These are phyloP conservation scores for Muscicapa comitata DNA, from an alignment of 2,797 vertebrate species.

Conservation along the genomic window DNA sequence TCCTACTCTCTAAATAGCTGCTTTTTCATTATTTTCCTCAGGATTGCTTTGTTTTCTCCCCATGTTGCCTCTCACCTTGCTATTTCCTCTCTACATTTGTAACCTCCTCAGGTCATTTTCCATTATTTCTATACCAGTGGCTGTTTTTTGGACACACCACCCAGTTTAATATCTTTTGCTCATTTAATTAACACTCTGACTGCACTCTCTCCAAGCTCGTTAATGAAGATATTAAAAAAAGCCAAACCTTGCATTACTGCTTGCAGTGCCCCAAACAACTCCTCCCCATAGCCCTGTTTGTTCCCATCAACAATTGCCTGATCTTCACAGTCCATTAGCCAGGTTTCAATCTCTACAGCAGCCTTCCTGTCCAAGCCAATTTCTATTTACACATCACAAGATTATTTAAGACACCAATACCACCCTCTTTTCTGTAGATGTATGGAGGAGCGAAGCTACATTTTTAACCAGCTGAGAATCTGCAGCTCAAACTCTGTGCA, in stretches of 20 bases:
- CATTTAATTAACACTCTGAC: conserved; percentile 35
- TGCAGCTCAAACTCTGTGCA: neutral
- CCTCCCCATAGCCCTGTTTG: neutral
- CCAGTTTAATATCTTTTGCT: conserved; percentile 22
- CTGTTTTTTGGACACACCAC: conserved; percentile 19
- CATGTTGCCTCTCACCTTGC: conserved; percentile 8
- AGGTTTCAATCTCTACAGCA: conserved; percentile 16
- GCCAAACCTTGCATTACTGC: conserved; percentile 21
- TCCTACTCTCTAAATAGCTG: neutral
- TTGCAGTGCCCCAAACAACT: conserved; percentile 15
- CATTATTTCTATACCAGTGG: conserved; percentile 12
- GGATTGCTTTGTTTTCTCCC: conserved; percentile 33
- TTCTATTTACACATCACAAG: neutral
- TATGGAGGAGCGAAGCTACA: neutral
- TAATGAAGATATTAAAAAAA: conserved; percentile 56
- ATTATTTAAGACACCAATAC: conserved; percentile 2
- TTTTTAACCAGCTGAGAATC: neutral
- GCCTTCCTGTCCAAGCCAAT: neutral
- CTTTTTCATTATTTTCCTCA: conserved; percentile 19
- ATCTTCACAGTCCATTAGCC: conserved; percentile 31
- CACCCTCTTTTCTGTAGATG: neutral
- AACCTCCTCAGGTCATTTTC: conserved; percentile 27
- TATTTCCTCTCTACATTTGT: conserved; percentile 31
- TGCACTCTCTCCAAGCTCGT: neutral
- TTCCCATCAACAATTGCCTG: neutral